phyloP scores from a whole-genome alignment of 2,797 vertebrate species.

The Sebastiscus tertius region DNA sequence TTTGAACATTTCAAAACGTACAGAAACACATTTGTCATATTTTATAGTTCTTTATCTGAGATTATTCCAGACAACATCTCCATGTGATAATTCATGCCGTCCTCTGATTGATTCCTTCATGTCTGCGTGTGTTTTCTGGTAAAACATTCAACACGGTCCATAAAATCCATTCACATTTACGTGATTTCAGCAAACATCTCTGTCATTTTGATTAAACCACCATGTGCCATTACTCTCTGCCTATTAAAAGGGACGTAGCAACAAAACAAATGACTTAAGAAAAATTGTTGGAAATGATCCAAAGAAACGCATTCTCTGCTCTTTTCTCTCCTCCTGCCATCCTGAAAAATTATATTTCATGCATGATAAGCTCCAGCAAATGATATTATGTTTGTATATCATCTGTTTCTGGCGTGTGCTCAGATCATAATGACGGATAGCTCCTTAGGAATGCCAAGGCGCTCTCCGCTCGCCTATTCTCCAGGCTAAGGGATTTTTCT shows the following conservation, averaged over 20 bases:
- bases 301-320: conserved; percentile 39
- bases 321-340: conserved; percentile 28
- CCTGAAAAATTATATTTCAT: conserved; percentile 69
- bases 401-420: conserved; percentile 66
- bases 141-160: conserved; percentile 14
- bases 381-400: conserved; percentile 76
- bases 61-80: background rate
- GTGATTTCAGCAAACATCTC: conserved; percentile 26
- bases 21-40: background rate
- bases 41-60: background rate
- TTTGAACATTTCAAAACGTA: background rate
- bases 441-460: conserved; percentile 65
- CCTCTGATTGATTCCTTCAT: background rate
- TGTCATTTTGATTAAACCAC: conserved; percentile 36
- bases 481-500: conserved; percentile 66
- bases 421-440: conserved; percentile 75
- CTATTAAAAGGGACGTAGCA: conserved; percentile 24
- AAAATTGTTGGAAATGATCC: conserved; percentile 27
- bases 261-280: conserved; percentile 40
- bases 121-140: conserved; percentile 32
- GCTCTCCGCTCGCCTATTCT: conserved; percentile 48
- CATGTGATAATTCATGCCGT: background rate
- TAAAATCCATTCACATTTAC: conserved; percentile 10
- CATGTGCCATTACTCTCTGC: conserved; percentile 35
- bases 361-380: conserved; percentile 66